These are phyloP conservation scores for Drosophila novamexicana DNA, from an alignment of 1,140 invertebrate species.

Conservation along the genomic window DNA sequence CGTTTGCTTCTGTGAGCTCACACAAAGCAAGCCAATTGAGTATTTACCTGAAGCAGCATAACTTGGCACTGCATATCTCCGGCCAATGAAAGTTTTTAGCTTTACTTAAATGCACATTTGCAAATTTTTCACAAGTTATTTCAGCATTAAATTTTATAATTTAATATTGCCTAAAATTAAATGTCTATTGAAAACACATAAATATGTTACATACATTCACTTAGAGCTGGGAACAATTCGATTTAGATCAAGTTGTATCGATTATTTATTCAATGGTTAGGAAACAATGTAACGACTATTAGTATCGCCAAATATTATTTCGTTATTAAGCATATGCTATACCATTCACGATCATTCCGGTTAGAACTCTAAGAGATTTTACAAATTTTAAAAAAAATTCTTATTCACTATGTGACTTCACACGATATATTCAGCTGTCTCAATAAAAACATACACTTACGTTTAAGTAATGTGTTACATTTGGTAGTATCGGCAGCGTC, in stretches of 20 bases:
- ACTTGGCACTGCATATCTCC: conserved; percentile 29
- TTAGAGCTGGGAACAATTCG: not conserved
- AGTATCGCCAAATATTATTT: not conserved
- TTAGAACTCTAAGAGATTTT: no score
- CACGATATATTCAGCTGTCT: no score
- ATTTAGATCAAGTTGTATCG: not conserved
- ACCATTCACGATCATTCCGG: no score
- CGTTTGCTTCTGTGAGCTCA: not conserved
- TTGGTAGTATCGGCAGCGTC: no score
- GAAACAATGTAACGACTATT: not conserved
- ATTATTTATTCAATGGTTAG: not conserved
- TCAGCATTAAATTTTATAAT: conserved; percentile 33
- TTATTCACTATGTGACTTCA: no score
- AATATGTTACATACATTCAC: conserved; percentile 26
- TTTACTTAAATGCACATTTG: conserved; percentile 42
- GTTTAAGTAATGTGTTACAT: no score
- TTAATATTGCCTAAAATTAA: conserved; percentile 44
- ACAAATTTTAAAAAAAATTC: no score
- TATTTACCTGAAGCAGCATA: conserved; percentile 41
- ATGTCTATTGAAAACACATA: conserved; percentile 48
- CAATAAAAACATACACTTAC: no score
- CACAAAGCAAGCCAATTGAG: conserved; percentile 11
- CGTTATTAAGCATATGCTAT: no score
- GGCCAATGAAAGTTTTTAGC: conserved; percentile 9
- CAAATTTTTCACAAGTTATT: conserved; percentile 39